phyloP scores from a whole-genome alignment of 2,113 vertebrate genomes.

The Ahaetulla prasina region DNA sequence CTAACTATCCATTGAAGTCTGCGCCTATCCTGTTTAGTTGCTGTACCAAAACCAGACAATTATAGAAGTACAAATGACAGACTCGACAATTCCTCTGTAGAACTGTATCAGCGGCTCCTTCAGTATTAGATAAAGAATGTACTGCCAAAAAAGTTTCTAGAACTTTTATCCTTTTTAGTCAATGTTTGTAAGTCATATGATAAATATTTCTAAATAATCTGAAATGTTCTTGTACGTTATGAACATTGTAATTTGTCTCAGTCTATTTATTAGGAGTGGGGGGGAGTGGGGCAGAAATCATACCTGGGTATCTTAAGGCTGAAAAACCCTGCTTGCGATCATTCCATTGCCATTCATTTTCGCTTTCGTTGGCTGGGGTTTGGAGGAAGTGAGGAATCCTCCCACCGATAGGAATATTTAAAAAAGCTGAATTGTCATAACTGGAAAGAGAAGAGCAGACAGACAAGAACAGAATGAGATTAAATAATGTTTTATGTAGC shows the following conservation, averaged over 20 bases:
- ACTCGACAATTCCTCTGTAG: not conserved
- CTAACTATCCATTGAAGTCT: not conserved
- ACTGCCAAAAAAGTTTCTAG: not conserved
- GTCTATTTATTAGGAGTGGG: not conserved
- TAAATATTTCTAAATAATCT: not conserved
- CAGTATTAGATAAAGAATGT: not conserved
- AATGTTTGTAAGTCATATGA: not conserved
- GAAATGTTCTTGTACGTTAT: not conserved
- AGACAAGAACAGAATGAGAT: not conserved
- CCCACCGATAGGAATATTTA: conserved; percentile 78
- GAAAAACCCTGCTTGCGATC: conserved; percentile 79
- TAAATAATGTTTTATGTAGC: not conserved
- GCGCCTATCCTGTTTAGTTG: not conserved
- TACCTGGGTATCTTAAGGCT: conserved; percentile 81
- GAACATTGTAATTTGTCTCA: no score
- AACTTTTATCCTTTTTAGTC: not conserved
- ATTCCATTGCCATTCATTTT: conserved; percentile 73
- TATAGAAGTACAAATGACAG: not conserved
- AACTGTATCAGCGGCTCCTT: not conserved
- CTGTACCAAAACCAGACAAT: not conserved
- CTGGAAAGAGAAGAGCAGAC: conserved; percentile 50
- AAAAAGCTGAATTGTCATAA: conserved; percentile 66
- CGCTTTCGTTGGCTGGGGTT: conserved; percentile 63
- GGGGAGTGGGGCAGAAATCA: not conserved
- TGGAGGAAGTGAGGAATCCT: conserved; percentile 73